Base-by-base conservation (phyloP, 2,797 vertebrate genomes). In the Carapus acus region DNA sequence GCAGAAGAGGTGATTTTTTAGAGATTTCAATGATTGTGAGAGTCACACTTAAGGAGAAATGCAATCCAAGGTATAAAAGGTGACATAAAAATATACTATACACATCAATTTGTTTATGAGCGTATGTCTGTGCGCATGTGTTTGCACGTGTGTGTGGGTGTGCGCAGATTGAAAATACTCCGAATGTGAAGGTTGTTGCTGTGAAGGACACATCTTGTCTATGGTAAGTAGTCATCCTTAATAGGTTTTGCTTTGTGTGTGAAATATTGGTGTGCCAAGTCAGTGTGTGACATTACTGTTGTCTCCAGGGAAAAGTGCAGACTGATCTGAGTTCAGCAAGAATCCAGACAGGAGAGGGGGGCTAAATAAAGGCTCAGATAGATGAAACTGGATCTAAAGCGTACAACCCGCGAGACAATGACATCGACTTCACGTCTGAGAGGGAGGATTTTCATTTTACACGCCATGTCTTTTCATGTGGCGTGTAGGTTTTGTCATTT, bases 171-270 rank as follows among this genome's bases (percentile, higher is more conserved):
- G 68, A 83, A 73, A 79, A 82, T 78, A 85, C 67, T 73, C 51
- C 51, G 73, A 71, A 83, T 79, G 80, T 85, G 82, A 87, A 91
- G 90, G 89, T 94, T 94, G 80, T 78, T 81, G 89, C 88, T 86
- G 87, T 93, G 93, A 95, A 96, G 94, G 93, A 93, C 91, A 90
- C 88, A 90, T 89, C 92, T 90, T 88, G 88, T 82, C 87, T 91
- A 92, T 88, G 89, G 91, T 90, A 93, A 92, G 91, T 90, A 91
- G 88, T 92, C 93, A 92, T 90, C 87, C 89, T 86, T 97, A 97
- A 97, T 96, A 94, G 93, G 92, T 91, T 90, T 88, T 90, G 82
- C 85, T 88, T 88, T 89, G 87, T 82, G 83, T 84, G 87, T 96
- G 93, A 98, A 94, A 94, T 94, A 95, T 95, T 88, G 88, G 88